Percentiles rank a stretch among this genome's conserved stretches.
Conservation (phyloP, 2,888 invertebrate species). For the Euphydryas editha region DNA sequence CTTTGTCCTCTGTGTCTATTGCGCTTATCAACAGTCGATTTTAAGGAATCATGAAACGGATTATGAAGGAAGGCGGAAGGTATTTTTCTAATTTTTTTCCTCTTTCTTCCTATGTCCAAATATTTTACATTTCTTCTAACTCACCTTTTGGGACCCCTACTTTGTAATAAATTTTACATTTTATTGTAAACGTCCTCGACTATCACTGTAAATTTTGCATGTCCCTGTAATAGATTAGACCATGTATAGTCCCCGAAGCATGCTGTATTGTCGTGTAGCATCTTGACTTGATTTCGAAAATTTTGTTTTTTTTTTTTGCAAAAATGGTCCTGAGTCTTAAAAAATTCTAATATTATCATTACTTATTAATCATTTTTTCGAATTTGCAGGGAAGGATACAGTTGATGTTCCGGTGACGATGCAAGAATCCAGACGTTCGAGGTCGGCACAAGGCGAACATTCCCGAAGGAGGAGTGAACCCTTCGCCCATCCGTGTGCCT, state of each 20-base stretch:
- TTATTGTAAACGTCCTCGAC: conserved; percentile 11
- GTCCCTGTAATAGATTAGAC: conserved; percentile 44
- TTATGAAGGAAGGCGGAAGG: neutral
- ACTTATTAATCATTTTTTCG: conserved; percentile 25
- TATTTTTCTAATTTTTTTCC: neutral
- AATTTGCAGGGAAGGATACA: conserved; percentile 80
- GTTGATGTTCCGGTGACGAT: conserved; percentile 79
- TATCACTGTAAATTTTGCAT: conserved; percentile 39
- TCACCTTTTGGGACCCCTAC: neutral
- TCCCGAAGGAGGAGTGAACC: conserved; percentile 75
- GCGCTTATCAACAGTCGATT: conserved; percentile 4
- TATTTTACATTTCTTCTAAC: conserved; percentile 5
- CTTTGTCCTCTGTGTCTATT: conserved; percentile 23
- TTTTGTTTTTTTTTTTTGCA: conserved; percentile 41
- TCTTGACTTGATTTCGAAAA: conserved; percentile 38
- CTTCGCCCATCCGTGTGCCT: conserved; percentile 64
- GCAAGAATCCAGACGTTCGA: conserved; percentile 71
- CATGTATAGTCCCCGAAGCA: conserved; percentile 44
- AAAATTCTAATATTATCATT: neutral
- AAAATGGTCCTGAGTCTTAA: conserved; percentile 66
- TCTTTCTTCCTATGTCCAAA: neutral
- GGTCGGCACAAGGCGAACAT: conserved; percentile 74
- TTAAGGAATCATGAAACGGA: neutral
- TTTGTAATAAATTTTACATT: conserved; percentile 20
- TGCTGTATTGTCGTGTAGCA: conserved; percentile 48